phyloP scores from a whole-genome alignment of 2,113 vertebrate species.

The Scopus umbretta region DNA sequence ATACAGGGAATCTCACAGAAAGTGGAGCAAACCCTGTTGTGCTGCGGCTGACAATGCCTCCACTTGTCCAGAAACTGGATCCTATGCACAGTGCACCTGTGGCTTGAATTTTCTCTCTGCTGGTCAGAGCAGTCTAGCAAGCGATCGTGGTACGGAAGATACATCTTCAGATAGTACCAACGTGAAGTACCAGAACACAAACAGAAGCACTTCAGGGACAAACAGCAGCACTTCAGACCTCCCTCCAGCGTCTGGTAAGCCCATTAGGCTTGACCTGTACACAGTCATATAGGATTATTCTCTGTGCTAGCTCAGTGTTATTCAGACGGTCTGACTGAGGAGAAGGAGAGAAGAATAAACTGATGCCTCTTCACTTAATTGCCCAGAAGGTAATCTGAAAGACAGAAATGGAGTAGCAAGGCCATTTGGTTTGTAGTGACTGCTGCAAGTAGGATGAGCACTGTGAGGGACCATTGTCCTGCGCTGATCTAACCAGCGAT shows the following conservation, averaged over 20 bases:
- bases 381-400: not conserved
- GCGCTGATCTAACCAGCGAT: not conserved
- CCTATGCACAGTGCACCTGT: slow-evolving; percentile 65
- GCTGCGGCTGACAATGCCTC: not conserved
- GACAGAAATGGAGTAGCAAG: not conserved
- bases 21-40: not conserved
- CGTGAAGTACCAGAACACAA: slow-evolving; percentile 1
- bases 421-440: not conserved
- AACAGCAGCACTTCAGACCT: slow-evolving; percentile 53
- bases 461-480: not conserved
- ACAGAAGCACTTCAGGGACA: slow-evolving; percentile 29
- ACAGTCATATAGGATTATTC: not conserved
- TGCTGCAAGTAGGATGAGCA: not conserved
- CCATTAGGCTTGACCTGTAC: not conserved
- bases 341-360: not conserved
- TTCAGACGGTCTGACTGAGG: not conserved
- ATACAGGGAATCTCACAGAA: slow-evolving; percentile 34
- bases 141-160: not conserved
- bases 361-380: not conserved
- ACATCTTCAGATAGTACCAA: not conserved
- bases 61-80: slow-evolving; percentile 48
- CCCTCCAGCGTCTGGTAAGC: slow-evolving; percentile 76
- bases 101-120: slow-evolving; percentile 69
- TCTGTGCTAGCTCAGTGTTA: not conserved
- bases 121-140: slow-evolving; percentile 35